Evolutionary conservation across 1,140 invertebrate species (phyloP), one percentile per base, ranked within the genome.

Genomic region (Diplogasteroides magnus): DNA sequence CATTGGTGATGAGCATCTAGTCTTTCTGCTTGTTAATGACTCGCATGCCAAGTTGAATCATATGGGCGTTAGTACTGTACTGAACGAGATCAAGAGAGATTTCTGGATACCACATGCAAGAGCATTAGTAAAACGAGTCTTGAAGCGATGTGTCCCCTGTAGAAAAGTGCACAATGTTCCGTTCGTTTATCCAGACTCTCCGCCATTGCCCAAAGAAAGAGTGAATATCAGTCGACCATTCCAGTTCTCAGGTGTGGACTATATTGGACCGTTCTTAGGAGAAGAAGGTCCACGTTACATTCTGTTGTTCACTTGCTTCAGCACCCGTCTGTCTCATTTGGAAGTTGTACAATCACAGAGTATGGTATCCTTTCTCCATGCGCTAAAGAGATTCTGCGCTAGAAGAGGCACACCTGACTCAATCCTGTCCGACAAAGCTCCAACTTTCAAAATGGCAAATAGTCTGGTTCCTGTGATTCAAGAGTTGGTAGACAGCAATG

Each of bases 401-500:
- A 26, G 59, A 26, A 3, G 59, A 11, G 59, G 59, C 3, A 26
- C 25, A 26, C 59, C 59, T n/a, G n/a, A 6, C 25, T n/a, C 6
- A 11, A 61, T 61, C 25, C 3, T n/a, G 6, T 61, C 59, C 59
- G 59, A 61, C 59, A 61, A 61, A 29, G 59, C 59, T 26, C 6
- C 59, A 61, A 26, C 25, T 3, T 29, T 61, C 25, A 61, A 61
- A 61, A 61, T 61, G 59, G 59, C 59, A n/a, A 61, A n/a, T n/a
- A 61, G 6, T 3, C 59, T 61, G 25, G 3, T 61, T 29, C 3
- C 25, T n/a, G 15, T 11, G 15, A 6, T 15, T 61, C 6, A 29
- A 11, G 59, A 61, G 28, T n/a, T n/a, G n/a, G n/a, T n/a, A n/a
- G 59, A 26, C n/a, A 6, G 6, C 59, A 61, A 29, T 61, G 59